phyloP scores from a whole-genome alignment of 1,140 invertebrate genomes.

The Tetramorium alpestre region DNA sequence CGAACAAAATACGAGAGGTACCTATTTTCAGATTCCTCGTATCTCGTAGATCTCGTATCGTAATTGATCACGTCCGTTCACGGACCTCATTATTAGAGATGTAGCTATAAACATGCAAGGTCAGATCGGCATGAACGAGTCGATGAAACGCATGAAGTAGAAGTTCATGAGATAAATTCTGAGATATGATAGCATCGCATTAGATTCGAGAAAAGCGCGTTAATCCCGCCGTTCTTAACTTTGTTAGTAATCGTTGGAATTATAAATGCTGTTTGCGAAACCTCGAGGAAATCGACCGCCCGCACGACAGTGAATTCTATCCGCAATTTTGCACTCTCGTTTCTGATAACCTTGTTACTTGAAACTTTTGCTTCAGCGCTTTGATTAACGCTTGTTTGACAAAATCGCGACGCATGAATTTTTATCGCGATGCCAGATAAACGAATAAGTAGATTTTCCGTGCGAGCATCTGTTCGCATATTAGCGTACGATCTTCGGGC shows the following conservation, averaged over 20 bases:
- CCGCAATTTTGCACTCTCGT: conserved; percentile 67
- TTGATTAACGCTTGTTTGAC: not conserved
- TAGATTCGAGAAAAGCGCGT: not conserved
- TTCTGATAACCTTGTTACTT: conserved; percentile 9
- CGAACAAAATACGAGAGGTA: not conserved
- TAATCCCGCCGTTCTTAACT: not conserved
- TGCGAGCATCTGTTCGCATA: not conserved
- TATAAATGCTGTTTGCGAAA: conserved; percentile 34
- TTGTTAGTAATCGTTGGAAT: not conserved
- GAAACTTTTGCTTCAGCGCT: not conserved
- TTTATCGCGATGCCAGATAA: not conserved
- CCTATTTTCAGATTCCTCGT: not conserved
- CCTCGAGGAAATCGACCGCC: conserved; percentile 48
- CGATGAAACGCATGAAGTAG: conserved; percentile 46
- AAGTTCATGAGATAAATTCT: conserved; percentile 44
- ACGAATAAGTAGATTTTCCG: not conserved
- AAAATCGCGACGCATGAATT: not conserved
- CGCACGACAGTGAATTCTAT: conserved; percentile 52
- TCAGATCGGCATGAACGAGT: conserved; percentile 48
- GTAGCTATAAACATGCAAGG: conserved; percentile 61
- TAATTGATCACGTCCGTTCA: conserved; percentile 64
- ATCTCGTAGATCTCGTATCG: conserved; percentile 40
- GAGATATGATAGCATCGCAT: conserved; percentile 14
- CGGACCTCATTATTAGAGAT: conserved; percentile 57
- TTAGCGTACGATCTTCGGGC: not conserved